Evolutionary conservation across 2,888 invertebrate species (phyloP), one percentile per base, ranked within the genome.

Genomic region (Malthinus flaveolus): DNA sequence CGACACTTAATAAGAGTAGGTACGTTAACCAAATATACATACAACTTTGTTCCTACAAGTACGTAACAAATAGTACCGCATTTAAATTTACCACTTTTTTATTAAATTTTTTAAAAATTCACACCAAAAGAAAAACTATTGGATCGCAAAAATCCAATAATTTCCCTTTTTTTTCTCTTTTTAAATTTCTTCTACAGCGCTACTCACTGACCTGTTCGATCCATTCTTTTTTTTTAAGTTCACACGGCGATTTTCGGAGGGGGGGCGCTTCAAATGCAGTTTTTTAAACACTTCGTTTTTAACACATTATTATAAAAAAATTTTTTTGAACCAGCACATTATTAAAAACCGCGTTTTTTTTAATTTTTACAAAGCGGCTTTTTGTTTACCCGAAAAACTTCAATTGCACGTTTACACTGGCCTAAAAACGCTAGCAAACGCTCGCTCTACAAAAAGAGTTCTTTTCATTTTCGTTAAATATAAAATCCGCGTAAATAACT

Each of bases 381-480:
- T 23, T 23, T 23, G 23, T 23, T 23, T 23, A 3, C 23, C 23
- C 23, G 23, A 23, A 23, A 72, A 58, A 55, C 73, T 66, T 68
- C 23, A 65, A 70, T 77, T 77, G 77, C 77, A 77, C 77, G 70
- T 23, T 75, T 69, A 72, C 75, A 78, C 78, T 78, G 78, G 77
- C 78, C 78, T 77, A 66, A 64, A 66, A 67, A 69, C 68, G 62
- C 66, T 62, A 59, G 49, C 39, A 54, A 61, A 65, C 59, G 63
- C 23, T 67, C 62, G 33, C 55, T 59, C 51, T 69, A 61, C 51
- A 62, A 62, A 34, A 61, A 56, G 66, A 68, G 68, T 69, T 68
- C 66, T 10, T 51, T 23, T 23, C 3, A 3, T 23, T 23, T 23
- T 23, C 5, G n/a, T n/a, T n/a, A n/a, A 7, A 65, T 68, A 67